Percentiles rank a stretch among this genome's conserved stretches.
phyloP scores from a whole-genome alignment of 2,888 invertebrate species.

The Uropetala carovei region DNA sequence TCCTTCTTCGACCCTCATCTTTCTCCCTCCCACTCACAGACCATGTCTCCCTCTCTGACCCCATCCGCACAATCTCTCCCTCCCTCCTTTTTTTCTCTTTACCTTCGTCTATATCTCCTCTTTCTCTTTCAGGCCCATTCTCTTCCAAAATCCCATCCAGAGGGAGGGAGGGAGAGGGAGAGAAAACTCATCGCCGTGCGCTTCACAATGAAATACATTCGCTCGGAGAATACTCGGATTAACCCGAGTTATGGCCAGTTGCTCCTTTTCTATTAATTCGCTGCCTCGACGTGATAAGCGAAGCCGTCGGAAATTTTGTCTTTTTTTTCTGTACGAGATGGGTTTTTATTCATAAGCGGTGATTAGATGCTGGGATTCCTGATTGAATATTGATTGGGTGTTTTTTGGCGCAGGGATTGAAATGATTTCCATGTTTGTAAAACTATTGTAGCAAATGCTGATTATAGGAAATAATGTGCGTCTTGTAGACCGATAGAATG shows the following conservation, averaged over 20 bases:
- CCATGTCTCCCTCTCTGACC: not conserved
- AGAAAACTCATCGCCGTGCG: not conserved
- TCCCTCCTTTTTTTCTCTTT: not conserved
- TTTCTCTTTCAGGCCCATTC: not conserved
- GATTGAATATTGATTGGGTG: not conserved
- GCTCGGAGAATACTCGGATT: not conserved
- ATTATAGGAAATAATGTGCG: not conserved
- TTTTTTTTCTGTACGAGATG: not conserved
- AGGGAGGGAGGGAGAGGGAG: not conserved
- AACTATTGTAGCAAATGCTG: not conserved
- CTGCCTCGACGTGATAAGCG: not conserved
- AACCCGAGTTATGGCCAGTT: constrained; percentile 21
- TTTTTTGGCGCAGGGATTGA: not conserved
- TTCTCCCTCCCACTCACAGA: not conserved
- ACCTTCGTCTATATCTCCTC: not conserved
- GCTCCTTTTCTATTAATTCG: constrained; percentile 15
- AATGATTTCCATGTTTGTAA: not conserved
- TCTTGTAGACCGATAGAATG: too few relatives aligned
- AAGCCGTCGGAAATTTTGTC: not conserved
- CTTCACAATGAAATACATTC: not conserved
- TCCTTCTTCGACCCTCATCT: not conserved
- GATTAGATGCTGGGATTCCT: not conserved
- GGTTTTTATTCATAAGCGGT: not conserved
- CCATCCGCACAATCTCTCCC: not conserved
- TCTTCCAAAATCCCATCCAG: constrained; percentile 8